Percentiles rank a stretch among this genome's conserved stretches.
Evolutionary conservation across 2,113 vertebrate genomes (phyloP).

Genomic region (Syngnathus floridae): DNA sequence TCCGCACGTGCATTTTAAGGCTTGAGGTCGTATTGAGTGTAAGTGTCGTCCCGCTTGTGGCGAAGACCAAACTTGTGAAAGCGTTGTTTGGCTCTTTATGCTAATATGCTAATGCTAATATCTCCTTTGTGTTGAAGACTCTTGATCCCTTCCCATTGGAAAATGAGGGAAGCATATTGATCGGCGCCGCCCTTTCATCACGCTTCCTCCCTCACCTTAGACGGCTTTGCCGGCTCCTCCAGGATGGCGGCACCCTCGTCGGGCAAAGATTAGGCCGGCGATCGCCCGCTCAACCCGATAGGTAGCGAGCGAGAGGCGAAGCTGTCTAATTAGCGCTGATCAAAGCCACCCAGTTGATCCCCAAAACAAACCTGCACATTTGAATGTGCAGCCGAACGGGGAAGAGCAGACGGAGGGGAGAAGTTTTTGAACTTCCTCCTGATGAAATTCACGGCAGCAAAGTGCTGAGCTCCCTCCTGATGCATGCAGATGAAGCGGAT

Average conservation of each 20-base stretch:
- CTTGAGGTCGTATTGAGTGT: neutral
- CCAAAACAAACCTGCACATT: slow-evolving; percentile 76
- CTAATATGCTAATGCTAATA: slow-evolving; percentile 63
- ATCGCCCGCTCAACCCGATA: slow-evolving; percentile 67
- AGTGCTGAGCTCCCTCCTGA: slow-evolving; percentile 5
- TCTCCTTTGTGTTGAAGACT: slow-evolving; percentile 66
- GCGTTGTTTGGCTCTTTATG: slow-evolving; percentile 73
- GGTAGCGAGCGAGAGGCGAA: slow-evolving; percentile 60
- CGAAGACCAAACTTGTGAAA: slow-evolving; percentile 25
- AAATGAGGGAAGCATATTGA: slow-evolving; percentile 70
- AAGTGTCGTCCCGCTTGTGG: neutral
- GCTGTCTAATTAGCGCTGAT: slow-evolving; percentile 76
- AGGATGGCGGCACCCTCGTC: slow-evolving; percentile 78
- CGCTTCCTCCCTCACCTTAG: slow-evolving; percentile 70
- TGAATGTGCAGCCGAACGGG: slow-evolving; percentile 54
- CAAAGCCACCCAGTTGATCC: slow-evolving; percentile 70
- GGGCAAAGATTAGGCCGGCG: slow-evolving; percentile 69
- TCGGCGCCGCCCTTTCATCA: slow-evolving; percentile 69
- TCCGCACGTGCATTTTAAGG: slow-evolving; percentile 18
- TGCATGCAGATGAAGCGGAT: slow-evolving; percentile 35
- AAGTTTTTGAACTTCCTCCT: slow-evolving; percentile 54
- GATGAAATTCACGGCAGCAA: slow-evolving; percentile 50
- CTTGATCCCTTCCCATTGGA: slow-evolving; percentile 68
- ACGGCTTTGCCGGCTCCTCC: slow-evolving; percentile 55
- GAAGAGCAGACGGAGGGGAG: slow-evolving; percentile 31